These are phyloP conservation scores for Ophraella communa DNA, from an alignment of 2,888 invertebrate genomes.

Conservation along the genomic window DNA sequence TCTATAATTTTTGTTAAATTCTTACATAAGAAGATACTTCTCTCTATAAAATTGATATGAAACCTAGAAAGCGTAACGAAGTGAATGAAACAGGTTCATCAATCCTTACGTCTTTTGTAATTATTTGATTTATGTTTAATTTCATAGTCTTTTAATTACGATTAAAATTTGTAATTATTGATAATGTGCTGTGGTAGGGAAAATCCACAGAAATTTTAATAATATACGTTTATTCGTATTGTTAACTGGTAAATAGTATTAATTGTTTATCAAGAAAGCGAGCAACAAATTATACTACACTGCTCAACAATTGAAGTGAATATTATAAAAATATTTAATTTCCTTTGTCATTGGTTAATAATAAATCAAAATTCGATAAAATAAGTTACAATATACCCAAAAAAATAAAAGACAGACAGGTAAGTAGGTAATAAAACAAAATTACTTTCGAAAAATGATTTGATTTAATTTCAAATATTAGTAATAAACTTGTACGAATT, in stretches of 20 bases:
- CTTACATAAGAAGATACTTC: slow-evolving; percentile 3
- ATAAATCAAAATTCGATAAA: too few relatives aligned
- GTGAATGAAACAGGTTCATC: slow-evolving; percentile 11
- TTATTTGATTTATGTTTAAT: slow-evolving; percentile 3
- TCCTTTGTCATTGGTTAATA: too few relatives aligned
- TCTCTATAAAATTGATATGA: slow-evolving; percentile 6
- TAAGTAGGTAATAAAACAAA: too few relatives aligned
- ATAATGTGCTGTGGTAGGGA: not conserved
- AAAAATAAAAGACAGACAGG: too few relatives aligned
- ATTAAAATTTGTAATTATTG: not conserved
- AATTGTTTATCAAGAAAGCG: not conserved
- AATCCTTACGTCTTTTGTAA: not conserved
- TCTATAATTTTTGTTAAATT: not conserved
- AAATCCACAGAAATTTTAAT: too few relatives aligned
- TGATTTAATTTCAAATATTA: too few relatives aligned
- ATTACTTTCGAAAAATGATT: too few relatives aligned
- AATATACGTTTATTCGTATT: not conserved
- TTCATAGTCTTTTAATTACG: not conserved
- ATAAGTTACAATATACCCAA: too few relatives aligned
- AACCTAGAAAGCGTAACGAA: slow-evolving; percentile 20
- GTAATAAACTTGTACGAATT: too few relatives aligned
- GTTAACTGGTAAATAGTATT: not conserved
- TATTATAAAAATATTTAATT: not conserved
- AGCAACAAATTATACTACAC: not conserved
- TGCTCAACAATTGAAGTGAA: not conserved